These are phyloP conservation scores for Temnothorax unifasciatus DNA, from an alignment of 2,888 invertebrate genomes.

Conservation along the genomic window DNA sequence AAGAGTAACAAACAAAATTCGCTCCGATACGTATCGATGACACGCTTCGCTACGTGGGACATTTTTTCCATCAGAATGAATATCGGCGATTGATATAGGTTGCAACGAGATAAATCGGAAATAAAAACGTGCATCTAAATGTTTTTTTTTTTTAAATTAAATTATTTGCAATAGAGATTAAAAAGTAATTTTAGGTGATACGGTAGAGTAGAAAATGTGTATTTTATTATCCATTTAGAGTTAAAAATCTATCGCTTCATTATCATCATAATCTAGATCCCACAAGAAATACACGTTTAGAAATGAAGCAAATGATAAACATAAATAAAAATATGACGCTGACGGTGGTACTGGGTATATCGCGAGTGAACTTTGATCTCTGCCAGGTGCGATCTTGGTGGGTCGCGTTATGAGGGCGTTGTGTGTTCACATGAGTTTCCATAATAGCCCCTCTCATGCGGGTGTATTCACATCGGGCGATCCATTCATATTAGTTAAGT, in stretches of 20 bases:
- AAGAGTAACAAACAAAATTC: conserved; percentile 31
- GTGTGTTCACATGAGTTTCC: conserved; percentile 77
- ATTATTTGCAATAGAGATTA: neutral
- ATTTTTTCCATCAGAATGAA: conserved; percentile 20
- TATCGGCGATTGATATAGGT: conserved; percentile 6
- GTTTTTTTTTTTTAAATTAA: neutral
- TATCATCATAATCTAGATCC: neutral
- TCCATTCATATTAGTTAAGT: conserved; percentile 75
- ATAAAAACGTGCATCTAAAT: neutral
- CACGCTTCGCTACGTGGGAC: conserved; percentile 1
- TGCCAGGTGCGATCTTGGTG: conserved; percentile 77
- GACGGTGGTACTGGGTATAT: neutral
- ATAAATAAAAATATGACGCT: neutral
- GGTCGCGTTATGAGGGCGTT: conserved; percentile 80
- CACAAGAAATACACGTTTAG: neutral
- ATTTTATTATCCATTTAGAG: neutral
- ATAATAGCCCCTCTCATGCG: conserved; percentile 80
- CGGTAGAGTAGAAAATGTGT: neutral
- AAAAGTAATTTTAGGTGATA: neutral
- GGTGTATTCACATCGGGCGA: conserved; percentile 78
- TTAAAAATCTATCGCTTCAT: neutral
- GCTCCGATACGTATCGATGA: conserved; percentile 25
- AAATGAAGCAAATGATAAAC: neutral
- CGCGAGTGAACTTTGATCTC: conserved; percentile 67
- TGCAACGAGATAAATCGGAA: neutral